These are phyloP conservation scores for Drosophila buzzatii DNA, from an alignment of 2,888 invertebrate genomes.

Conservation along the genomic window DNA sequence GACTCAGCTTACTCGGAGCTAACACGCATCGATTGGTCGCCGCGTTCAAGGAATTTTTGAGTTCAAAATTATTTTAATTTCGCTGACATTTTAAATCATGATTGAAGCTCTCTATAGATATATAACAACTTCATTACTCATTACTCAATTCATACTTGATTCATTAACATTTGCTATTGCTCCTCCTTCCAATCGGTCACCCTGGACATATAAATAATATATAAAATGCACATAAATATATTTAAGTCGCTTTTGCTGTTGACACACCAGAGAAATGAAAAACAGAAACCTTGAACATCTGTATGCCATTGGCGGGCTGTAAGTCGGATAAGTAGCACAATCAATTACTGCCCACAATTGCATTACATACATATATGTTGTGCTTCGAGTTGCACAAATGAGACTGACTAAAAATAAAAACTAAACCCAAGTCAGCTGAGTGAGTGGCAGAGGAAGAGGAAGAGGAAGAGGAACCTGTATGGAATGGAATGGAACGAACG, in stretches of 20 bases:
- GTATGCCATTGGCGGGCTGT: conserved; percentile 41
- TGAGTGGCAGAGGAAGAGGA: conserved; percentile 6
- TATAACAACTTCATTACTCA: no score
- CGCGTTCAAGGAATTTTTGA: not conserved
- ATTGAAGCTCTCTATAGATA: not conserved
- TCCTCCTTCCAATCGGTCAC: not conserved
- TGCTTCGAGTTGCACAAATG: conserved; percentile 42
- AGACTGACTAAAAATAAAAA: conserved; percentile 63
- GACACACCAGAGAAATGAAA: not conserved
- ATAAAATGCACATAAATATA: not conserved
- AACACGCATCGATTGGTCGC: no score
- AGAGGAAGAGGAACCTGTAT: conserved; percentile 2
- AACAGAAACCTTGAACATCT: conserved; percentile 41
- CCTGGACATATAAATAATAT: not conserved
- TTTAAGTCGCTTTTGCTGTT: conserved; percentile 7
- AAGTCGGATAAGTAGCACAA: conserved; percentile 66
- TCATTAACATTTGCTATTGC: not conserved
- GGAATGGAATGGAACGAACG: conserved; percentile 39
- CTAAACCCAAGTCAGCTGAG: conserved; percentile 31
- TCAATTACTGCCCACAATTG: conserved; percentile 77
- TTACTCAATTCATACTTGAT: not conserved
- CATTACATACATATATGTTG: conserved; percentile 28
- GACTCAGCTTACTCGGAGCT: no score
- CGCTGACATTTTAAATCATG: not conserved
- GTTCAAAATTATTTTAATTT: not conserved